A percentile compares a stretch with the other conserved stretches of the same genome.
Conservation (phyloP, 2,113 vertebrate species). For the Etia nguti region DNA sequence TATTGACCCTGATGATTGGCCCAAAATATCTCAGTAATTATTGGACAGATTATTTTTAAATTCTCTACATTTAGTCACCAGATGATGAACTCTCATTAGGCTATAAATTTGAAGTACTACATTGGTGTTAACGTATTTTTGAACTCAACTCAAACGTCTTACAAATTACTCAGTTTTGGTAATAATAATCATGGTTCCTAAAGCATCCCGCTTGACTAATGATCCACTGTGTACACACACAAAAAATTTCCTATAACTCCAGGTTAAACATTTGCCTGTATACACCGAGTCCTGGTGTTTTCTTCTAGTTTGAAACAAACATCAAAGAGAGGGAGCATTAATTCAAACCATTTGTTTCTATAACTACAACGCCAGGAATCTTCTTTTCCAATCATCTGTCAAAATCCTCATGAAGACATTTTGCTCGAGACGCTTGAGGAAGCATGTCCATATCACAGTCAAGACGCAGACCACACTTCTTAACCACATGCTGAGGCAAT, state of each 20-base stretch:
- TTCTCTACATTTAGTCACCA: background rate
- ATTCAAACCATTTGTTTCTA: constrained; percentile 19
- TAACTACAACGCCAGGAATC: background rate
- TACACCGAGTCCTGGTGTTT: background rate
- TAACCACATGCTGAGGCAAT: background rate
- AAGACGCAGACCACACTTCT: constrained; percentile 1
- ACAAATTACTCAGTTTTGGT: background rate
- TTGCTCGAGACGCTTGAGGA: background rate
- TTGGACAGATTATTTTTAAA: background rate
- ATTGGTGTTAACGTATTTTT: background rate
- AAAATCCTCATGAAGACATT: background rate
- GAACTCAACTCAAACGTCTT: background rate
- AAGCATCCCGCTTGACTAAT: background rate
- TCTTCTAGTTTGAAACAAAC: background rate
- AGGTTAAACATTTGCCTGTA: background rate
- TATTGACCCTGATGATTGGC: background rate
- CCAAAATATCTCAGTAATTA: background rate
- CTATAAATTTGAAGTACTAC: background rate
- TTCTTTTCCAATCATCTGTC: background rate
- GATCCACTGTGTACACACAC: background rate
- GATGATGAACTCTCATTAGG: background rate
- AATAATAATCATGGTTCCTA: background rate
- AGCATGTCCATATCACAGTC: background rate
- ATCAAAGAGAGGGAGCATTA: background rate
- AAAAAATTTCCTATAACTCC: background rate